Evolutionary conservation across 2,797 vertebrate genomes (phyloP), one percentile per base, ranked within the genome.

Genomic region (Lates japonicus): DNA sequence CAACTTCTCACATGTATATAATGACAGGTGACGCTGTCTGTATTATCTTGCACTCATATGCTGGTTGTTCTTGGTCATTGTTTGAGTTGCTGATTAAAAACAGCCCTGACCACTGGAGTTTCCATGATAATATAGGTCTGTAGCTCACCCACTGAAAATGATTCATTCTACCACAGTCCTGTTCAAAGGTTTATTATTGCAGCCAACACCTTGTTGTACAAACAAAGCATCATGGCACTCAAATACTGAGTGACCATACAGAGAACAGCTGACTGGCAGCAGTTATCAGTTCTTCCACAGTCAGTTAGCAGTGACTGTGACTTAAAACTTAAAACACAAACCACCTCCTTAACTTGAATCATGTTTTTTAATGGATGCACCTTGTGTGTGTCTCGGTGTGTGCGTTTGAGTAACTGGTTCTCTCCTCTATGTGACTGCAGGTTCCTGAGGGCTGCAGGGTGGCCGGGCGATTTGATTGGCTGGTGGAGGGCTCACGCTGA

Each of bases 381-480:
- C 39, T 6, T 57, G n/a, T 39, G 11, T 61, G 75, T 58, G 19
- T 48, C 33, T 60, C 16, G 16, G 41, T 41, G 31, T 1, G 37
- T 16, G 49, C 4, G 64, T 75, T 51, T 93, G 91, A 90, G 95
- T 98, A 97, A 97, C 94, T 92, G 86, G 88, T 94, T 97, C 93
- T 98, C 96, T 97, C 94, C 95, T 96, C 95, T 96, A 95, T 97
- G 96, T 98, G 97, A 97, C 97, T 95, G 92, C 97, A 99, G 98
- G 98, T 99, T 98, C 98, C 97, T 99, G 98, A 99, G 97, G 93
- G 95, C 97, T 89, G 95, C 97, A 97, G 95, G 90, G 95, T 94
- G 95, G 97, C 97, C 96, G 94, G 97, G 98, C 96, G 96, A 97
- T 97, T 96, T 98, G 97, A 97, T 97, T 97, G 97, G 97, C 97